Evolutionary conservation across 2,797 vertebrate genomes (phyloP).

Genomic region (Pseudomugil tenellus): DNA sequence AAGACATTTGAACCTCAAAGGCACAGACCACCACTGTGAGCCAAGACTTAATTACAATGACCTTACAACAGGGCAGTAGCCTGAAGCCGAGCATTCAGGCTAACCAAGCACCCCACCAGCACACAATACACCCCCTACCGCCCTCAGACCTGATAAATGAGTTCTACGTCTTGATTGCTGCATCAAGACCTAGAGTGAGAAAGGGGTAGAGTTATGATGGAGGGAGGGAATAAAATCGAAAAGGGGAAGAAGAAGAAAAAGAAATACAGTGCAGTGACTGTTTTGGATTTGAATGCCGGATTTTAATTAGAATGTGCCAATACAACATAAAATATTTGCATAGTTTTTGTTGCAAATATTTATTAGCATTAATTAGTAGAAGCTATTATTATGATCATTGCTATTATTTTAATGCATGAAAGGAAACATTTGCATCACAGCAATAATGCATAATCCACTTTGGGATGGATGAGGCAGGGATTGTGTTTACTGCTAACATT

Average conservation of each 20-base stretch:
- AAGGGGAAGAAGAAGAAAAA: not conserved
- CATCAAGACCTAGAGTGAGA: conserved; percentile 49
- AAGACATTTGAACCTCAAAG: conserved; percentile 80
- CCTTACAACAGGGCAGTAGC: conserved; percentile 77
- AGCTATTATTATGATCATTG: not conserved
- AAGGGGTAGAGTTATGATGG: conserved; percentile 13
- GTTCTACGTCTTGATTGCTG: conserved; percentile 71
- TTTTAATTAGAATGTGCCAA: not conserved
- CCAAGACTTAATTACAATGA: conserved; percentile 81
- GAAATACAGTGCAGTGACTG: not conserved
- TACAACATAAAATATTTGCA: not conserved
- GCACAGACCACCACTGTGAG: conserved; percentile 70
- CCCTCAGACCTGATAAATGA: conserved; percentile 75
- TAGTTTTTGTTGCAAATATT: not conserved
- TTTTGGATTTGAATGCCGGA: not conserved
- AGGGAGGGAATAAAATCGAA: conserved; percentile 24
- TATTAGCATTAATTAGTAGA: not conserved
- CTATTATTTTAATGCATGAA: not conserved
- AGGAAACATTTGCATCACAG: not conserved
- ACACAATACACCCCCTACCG: conserved; percentile 65
- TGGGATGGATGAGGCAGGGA: not conserved
- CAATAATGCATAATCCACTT: not conserved
- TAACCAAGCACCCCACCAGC: conserved; percentile 45
- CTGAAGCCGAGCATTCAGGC: conserved; percentile 65
- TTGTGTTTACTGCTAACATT: not conserved